Evolutionary conservation across 2,888 invertebrate species (phyloP).

Genomic region (Papilio protenor): DNA sequence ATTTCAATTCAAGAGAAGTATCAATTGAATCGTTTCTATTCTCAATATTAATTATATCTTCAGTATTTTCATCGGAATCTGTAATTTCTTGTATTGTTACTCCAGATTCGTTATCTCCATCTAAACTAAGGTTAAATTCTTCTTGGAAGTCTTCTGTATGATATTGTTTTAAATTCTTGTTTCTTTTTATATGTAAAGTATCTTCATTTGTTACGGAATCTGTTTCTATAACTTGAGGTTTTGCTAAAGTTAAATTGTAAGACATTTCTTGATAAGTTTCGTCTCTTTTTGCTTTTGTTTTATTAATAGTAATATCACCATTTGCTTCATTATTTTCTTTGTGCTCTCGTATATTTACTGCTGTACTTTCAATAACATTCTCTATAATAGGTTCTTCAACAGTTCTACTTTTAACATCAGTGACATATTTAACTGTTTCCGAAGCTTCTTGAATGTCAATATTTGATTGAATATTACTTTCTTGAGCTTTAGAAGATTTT

Average conservation of each 20-base stretch:
- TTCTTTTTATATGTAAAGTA: slow-evolving; percentile 7
- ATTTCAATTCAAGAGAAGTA: not conserved
- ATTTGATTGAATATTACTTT: not conserved
- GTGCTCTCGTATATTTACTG: not conserved
- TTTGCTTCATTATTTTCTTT: slow-evolving; percentile 16
- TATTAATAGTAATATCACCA: slow-evolving; percentile 13
- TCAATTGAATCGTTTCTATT: not conserved
- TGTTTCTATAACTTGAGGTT: not conserved
- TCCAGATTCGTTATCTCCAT: slow-evolving; percentile 5
- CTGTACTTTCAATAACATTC: not conserved
- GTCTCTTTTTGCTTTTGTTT: not conserved
- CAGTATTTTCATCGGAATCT: slow-evolving; percentile 4
- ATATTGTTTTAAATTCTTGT: not conserved
- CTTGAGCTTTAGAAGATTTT: not conserved
- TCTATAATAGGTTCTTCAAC: not conserved
- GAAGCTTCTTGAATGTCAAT: not conserved
- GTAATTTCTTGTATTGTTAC: slow-evolving; percentile 32
- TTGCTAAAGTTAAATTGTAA: slow-evolving; percentile 5
- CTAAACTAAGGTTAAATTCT: not conserved
- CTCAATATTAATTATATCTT: not conserved
- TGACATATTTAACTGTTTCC: not conserved
- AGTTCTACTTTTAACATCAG: not conserved
- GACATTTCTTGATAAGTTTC: slow-evolving; percentile 8
- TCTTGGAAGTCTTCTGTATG: not conserved
- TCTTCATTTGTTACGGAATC: not conserved